phyloP scores from a whole-genome alignment of 2,113 vertebrate genomes.

The Pelodiscus sinensis region DNA sequence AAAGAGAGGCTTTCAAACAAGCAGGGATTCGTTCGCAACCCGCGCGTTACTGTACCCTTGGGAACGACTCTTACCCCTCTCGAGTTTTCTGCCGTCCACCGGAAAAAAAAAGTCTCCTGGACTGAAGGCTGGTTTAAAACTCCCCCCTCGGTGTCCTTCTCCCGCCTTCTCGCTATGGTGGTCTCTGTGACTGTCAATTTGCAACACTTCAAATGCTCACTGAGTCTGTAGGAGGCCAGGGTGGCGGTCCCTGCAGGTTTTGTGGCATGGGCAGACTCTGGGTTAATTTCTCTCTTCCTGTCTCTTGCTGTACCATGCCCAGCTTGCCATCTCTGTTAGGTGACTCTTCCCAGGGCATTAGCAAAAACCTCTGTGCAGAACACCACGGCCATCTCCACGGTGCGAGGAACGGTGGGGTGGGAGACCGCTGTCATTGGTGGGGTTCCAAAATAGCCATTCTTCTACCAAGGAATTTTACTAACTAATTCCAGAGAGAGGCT shows the following conservation, averaged over 20 bases:
- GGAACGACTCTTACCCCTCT: neutral
- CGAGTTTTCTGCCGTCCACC: neutral
- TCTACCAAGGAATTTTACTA: too few species aligned
- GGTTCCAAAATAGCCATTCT: too few species aligned
- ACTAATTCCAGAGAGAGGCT: too few species aligned
- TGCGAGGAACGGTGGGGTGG: too few species aligned
- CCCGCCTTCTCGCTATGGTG: neutral
- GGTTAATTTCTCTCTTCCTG: too few species aligned
- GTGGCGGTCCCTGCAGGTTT: neutral
- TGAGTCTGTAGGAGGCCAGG: neutral
- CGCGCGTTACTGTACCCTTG: rapidly evolving
- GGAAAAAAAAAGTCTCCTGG: neutral
- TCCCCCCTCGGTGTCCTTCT: neutral
- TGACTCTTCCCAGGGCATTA: rapidly evolving
- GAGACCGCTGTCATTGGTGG: too few species aligned
- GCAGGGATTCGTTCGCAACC: neutral
- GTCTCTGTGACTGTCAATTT: neutral
- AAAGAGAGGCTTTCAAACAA: neutral
- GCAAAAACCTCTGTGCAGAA: neutral
- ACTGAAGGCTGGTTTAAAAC: neutral
- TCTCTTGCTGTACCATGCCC: neutral
- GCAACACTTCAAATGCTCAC: neutral
- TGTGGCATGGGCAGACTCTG: neutral
- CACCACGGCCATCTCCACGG: neutral
- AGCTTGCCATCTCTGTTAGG: rapidly evolving